Evolutionary conservation across 1,140 invertebrate genomes (phyloP), one percentile per base, ranked within the genome.

Genomic region (Plectrocnemia conspersa): DNA sequence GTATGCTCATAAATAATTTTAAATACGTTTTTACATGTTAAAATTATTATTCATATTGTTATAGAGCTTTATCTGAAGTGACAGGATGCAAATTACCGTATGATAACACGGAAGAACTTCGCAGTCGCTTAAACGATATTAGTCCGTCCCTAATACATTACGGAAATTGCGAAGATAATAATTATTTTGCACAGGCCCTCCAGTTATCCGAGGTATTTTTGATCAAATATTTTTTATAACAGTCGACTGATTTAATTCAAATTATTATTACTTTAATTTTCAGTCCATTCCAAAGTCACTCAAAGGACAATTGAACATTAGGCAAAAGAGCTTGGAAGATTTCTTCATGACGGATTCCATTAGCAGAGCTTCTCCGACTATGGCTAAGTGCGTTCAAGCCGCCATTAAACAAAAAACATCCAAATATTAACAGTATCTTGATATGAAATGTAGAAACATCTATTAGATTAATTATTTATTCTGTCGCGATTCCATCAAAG

Each of bases 311-410:
- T 67, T 97, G 25, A 84, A 88, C 58, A 81, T 96, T 0, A 83
- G 86, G 61, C 78, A 89, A 50, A 88, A 86, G 67, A 76, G 82
- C 40, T 75, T 99, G 25, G 85, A 91, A 71, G 94, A 99, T 70
- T 99, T 91, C 76, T 99, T 91, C 73, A 98, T 99, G 93, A 99
- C 97, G 7, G 91, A 99, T 72, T 76, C 86, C 4, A 93, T 99
- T 64, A 93, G 90, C 52, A 79, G 96, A 68, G 91, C 96, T n/a
- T 98, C 96, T 11, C 84, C 88, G 52, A 98, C 95, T 23, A 99
- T 99, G 97, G 93, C 96, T 19, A 97, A 98, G 74, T 99, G 97
- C 76, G 86, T 98, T 38, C 85, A 91, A 66, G 93, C 95, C 29
- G 89, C 88, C 6, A 72, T 82, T 33, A 93, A 93, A 68, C 86